Base-by-base conservation (phyloP, 2,888 invertebrate species). In the Hydrotaea cyrtoneurina region DNA sequence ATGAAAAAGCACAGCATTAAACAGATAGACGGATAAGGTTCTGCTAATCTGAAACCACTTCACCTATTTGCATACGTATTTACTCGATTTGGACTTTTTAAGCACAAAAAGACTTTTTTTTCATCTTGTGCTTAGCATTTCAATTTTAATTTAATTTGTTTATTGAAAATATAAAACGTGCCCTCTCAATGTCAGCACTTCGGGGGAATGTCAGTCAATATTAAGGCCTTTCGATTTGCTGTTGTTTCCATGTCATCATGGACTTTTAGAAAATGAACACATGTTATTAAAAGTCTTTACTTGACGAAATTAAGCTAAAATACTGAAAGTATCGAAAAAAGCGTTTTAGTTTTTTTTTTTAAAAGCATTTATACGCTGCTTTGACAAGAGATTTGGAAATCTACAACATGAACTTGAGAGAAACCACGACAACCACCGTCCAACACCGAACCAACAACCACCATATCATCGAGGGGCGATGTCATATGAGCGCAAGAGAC, bases 371-470 rank as follows among this genome's bases (percentile, higher is more conserved):
- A 26, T 11, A 11, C 19, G 10, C 7, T 19, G 57, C n/a, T n/a
- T n/a, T 77, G 77, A 39, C 75, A 81, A 78, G 84, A 84, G 84
- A 84, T 84, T 80, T 81, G 39, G 15, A 81, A 84, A 80, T 72
- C 26, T 64, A 78, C 55, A 59, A 59, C 59, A 59, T 66, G 64
- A 84, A 84, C 84, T 84, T 84, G 72, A 84, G 59, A 59, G 59
- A 59, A 59, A 5, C 21, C 10, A 59, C 23, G 15, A 26, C 26
- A 2, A 31, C 31, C 31, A 31, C 31, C 31, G 7, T 31, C 31
- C 2, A 31, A 2, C 2, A 4, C 31, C 2, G 31, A 31, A 31
- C 31, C 31, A 31, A 7, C 31, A 31, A 31, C 31, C 31, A 31
- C 31, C 31, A 31, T 7, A 31, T 31, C 59, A 26, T 23, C 21